phyloP scores from a whole-genome alignment of 1,140 invertebrate genomes.

The Delia radicum region DNA sequence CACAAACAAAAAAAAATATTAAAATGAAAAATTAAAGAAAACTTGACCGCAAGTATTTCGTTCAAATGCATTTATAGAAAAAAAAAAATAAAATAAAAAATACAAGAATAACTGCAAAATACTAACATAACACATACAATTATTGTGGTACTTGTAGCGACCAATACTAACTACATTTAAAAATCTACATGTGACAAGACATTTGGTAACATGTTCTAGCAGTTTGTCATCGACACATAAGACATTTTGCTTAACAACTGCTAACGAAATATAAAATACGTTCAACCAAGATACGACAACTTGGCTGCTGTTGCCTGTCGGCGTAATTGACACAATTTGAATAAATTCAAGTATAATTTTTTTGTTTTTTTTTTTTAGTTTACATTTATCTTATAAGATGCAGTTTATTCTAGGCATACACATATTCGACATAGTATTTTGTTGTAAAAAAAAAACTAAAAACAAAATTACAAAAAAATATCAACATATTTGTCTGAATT shows the following conservation, averaged over 20 bases:
- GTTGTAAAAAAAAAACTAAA: neutral
- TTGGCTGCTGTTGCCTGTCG: slow-evolving; percentile 22
- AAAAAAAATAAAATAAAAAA: neutral
- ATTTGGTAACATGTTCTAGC: slow-evolving; percentile 18
- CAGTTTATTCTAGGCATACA: neutral
- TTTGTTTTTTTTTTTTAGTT: neutral
- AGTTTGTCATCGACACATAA: slow-evolving; percentile 21
- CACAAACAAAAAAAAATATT: neutral
- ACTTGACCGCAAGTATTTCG: slow-evolving; percentile 2
- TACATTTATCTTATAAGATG: neutral
- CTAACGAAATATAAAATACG: neutral
- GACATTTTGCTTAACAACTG: slow-evolving; percentile 20
- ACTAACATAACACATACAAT: neutral
- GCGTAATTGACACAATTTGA: slow-evolving; percentile 22
- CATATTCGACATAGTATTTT: neutral
- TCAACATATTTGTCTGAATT: slow-evolving; percentile 2
- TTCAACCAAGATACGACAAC: neutral
- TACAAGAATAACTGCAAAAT: neutral
- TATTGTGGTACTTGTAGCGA: too few species aligned
- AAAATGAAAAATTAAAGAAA: neutral
- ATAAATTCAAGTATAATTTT: slow-evolving; percentile 7
- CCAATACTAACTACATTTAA: too few species aligned
- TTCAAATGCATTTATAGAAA: neutral
- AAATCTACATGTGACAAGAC: slow-evolving; percentile 5
- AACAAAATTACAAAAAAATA: slow-evolving; percentile 7